Evolutionary conservation across 2,888 invertebrate genomes (phyloP).

Genomic region (Magallana nippona): DNA sequence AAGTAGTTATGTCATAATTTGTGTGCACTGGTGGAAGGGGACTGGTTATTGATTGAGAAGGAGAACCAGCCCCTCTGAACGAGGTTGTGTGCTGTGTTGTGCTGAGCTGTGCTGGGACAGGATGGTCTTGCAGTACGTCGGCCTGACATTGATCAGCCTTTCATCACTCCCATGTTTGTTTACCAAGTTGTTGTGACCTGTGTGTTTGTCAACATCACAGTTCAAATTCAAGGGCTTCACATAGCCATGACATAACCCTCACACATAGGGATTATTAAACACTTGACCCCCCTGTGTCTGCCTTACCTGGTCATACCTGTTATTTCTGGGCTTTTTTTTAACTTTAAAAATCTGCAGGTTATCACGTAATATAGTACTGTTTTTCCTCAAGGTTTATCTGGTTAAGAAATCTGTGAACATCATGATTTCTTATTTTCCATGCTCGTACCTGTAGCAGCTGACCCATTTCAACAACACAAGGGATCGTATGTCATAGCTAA

Average conservation of each 20-base stretch:
- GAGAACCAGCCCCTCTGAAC: too few relatives aligned
- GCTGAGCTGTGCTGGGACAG: neutral
- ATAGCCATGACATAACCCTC: neutral
- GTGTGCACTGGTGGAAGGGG: neutral
- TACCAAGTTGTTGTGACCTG: constrained; percentile 23
- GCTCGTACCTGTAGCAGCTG: neutral
- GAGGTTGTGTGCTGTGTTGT: neutral
- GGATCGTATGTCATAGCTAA: neutral
- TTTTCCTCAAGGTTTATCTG: neutral
- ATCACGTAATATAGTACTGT: constrained; percentile 1
- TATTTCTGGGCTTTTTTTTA: neutral
- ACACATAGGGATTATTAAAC: neutral
- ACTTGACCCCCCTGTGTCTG: neutral
- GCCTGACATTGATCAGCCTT: neutral
- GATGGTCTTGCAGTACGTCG: neutral
- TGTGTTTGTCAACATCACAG: constrained; percentile 19
- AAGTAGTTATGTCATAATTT: constrained; percentile 1
- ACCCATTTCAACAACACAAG: neutral
- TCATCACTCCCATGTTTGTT: neutral
- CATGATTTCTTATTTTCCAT: constrained; percentile 9
- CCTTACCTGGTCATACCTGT: neutral
- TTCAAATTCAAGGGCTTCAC: neutral
- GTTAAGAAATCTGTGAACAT: constrained; percentile 24
- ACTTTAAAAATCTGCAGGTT: neutral
- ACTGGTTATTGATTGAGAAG: neutral